Base-by-base conservation (phyloP, 2,797 vertebrate genomes). In the Danio kyathit region DNA sequence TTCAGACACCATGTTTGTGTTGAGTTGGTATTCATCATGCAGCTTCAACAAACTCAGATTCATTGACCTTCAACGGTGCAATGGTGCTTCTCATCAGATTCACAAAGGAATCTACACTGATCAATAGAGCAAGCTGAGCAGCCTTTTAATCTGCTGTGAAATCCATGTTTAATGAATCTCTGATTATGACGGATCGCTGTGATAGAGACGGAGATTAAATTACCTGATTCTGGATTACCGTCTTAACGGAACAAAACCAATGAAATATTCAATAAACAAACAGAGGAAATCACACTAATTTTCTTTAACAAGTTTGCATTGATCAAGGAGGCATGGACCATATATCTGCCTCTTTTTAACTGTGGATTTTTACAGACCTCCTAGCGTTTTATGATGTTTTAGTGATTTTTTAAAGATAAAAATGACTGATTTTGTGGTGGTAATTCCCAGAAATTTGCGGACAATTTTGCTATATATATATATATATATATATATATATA, bases 321-420 rank as follows among this genome's bases (percentile, higher is more conserved):
- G 87, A 80, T 87, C 61, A 9, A 0, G 54, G 84, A 86, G 88
- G 86, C 81, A 79, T 91, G 17, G 66, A 61, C 40, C 1, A 12
- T 10, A 7, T 63, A 17, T 73, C 11, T 56, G 38, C 64, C 29
- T 65, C 49, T 43, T 17, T 56, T 51, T 7, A 44, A 59, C 10
- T 17, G 76, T 29, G 46, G 8, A 71, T 71, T 19, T 29, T 38
- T 16, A 14, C 29, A 29, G 29, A n/a, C n/a, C n/a, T n/a, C n/a
- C n/a, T n/a, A 1, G 29, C 29, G 29, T 29, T 29, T 29, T 29
- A 29, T 29, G 29, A n/a, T 29, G 3, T 29, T 29, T 29, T 29
- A 3, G 29, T 29, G 29, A n/a, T n/a, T n/a, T 29, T 1, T 29
- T 29, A 1, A 29, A 29, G 3, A 29, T 29, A 29, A 29, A 29